Percentiles rank a stretch among this genome's conserved stretches.
phyloP scores from a whole-genome alignment of 2,888 invertebrate genomes.

The Drosophila formosana region DNA sequence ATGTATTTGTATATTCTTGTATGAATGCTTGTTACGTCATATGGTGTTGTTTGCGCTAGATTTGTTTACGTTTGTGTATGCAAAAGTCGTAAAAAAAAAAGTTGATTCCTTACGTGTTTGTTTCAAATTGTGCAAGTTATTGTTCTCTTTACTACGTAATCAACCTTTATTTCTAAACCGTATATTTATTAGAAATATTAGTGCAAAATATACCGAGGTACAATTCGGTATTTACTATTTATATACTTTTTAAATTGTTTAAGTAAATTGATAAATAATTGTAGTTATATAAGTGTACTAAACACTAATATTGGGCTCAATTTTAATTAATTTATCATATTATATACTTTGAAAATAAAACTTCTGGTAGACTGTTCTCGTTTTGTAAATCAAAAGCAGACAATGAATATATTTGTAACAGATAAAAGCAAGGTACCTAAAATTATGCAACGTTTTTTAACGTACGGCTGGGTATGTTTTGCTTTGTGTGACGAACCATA shows the following conservation, averaged over 20 bases:
- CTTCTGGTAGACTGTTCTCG: no score
- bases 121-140: slow-evolving; percentile 12
- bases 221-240: background rate
- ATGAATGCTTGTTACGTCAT: slow-evolving; percentile 30
- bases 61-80: slow-evolving; percentile 40
- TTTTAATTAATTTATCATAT: no score
- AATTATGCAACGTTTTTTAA: background rate
- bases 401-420: no score
- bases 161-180: no score
- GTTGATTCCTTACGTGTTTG: slow-evolving; percentile 4
- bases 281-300: no score
- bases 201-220: no score
- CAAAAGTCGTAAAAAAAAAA: slow-evolving; percentile 3
- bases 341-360: no score
- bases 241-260: background rate
- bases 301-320: no score
- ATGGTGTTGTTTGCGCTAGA: slow-evolving; percentile 11
- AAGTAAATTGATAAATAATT: no score
- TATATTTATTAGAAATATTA: background rate
- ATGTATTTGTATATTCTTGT: slow-evolving; percentile 1
- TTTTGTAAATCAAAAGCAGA: no score
- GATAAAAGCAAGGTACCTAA: background rate
- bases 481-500: slow-evolving; percentile 4
- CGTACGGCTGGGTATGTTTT: no score
- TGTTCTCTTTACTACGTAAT: background rate